Evolutionary conservation across 2,888 invertebrate genomes (phyloP).

Genomic region (Leptogaster cylindrica): DNA sequence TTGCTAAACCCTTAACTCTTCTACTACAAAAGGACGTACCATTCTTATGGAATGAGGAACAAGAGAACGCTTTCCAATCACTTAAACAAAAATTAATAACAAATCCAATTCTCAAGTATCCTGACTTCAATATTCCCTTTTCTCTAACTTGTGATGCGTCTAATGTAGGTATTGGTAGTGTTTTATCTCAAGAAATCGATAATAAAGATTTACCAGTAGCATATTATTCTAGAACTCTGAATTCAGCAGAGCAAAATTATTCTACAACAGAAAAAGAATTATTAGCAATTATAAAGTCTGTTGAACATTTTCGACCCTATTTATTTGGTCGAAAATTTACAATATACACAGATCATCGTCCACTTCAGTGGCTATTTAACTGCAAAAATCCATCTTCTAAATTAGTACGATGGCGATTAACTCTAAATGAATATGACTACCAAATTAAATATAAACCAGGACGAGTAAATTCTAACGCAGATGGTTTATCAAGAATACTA

Average conservation of each 20-base stretch:
- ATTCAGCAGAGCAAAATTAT: too few relatives aligned
- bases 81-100: not conserved
- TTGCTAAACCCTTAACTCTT: constrained; percentile 6
- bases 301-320: constrained; percentile 51
- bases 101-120: not conserved
- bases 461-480: constrained; percentile 51
- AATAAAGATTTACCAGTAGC: too few relatives aligned
- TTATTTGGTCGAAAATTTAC: constrained; percentile 51
- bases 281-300: constrained; percentile 49
- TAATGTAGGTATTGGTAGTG: not conserved
- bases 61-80: not conserved
- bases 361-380: constrained; percentile 48
- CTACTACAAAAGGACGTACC: not conserved
- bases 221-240: too few relatives aligned
- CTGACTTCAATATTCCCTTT: not conserved
- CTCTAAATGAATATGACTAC: constrained; percentile 51
- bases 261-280: constrained; percentile 51
- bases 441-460: constrained; percentile 50
- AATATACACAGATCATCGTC: constrained; percentile 52
- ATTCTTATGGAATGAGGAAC: not conserved
- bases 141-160: not conserved
- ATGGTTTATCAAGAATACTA: constrained; percentile 52
- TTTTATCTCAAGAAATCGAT: too few relatives aligned
- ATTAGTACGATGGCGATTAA: constrained; percentile 51
- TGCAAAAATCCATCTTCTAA: constrained; percentile 49